Conservation (phyloP, 2,113 vertebrate genomes). For the Cygnus buccinator region DNA sequence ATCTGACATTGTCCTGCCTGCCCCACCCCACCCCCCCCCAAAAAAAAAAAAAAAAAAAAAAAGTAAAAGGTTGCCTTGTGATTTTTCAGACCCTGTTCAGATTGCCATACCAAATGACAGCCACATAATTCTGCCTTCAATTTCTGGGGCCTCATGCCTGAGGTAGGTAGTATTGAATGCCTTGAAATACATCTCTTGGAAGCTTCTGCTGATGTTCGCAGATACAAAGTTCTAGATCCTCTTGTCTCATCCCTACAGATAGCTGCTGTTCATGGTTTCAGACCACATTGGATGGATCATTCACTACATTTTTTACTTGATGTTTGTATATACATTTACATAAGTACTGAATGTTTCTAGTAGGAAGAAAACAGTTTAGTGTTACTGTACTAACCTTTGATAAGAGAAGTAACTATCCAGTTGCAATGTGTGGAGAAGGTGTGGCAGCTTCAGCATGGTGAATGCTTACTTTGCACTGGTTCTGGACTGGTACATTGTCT, state of each 20-base stretch:
- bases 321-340: background rate
- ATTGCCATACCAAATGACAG: background rate
- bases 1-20: background rate
- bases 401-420: background rate
- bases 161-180: accelerated
- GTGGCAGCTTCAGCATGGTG: background rate
- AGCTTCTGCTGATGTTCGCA: background rate
- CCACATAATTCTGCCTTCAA: background rate
- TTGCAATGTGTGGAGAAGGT: accelerated
- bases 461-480: background rate
- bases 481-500: background rate
- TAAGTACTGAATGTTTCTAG: background rate
- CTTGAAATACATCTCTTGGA: background rate
- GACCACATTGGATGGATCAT: background rate
- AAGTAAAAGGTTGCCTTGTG: background rate
- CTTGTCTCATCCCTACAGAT: background rate
- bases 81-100: background rate
- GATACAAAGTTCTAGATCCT: background rate
- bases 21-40: too few relatives aligned
- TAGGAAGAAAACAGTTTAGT: background rate
- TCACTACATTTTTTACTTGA: background rate
- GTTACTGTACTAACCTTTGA: background rate
- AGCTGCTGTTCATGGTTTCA: background rate
- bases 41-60: background rate
- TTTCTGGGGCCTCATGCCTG: background rate